Evolutionary conservation across 2,113 vertebrate genomes (phyloP).

Genomic region (Abramis brama): DNA sequence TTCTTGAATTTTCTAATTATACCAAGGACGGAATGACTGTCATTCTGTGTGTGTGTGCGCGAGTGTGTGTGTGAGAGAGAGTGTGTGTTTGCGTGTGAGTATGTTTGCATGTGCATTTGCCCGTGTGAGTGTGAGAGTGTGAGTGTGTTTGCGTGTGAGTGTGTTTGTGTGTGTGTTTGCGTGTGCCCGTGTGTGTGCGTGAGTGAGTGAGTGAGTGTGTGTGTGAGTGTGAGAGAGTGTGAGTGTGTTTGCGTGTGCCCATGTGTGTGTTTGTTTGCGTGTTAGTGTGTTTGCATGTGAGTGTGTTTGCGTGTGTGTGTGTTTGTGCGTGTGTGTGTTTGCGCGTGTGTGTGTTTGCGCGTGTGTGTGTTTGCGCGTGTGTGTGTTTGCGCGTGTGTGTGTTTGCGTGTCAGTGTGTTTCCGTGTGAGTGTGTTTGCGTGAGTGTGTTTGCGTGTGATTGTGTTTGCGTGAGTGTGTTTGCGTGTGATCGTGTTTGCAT

Average conservation of each 20-base stretch:
- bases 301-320: fast-evolving
- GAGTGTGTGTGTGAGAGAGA: fast-evolving
- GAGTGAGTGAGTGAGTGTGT: fast-evolving
- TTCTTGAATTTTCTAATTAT: conserved; percentile 68
- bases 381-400: no score
- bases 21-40: conserved; percentile 58
- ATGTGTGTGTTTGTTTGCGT: fast-evolving
- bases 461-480: no score
- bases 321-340: fast-evolving
- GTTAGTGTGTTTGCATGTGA: no score
- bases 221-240: no score
- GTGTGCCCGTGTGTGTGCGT: fast-evolving
- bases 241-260: fast-evolving
- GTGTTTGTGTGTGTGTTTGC: fast-evolving
- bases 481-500: fast-evolving
- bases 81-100: no score
- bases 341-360: fast-evolving
- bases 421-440: fast-evolving
- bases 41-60: background rate
- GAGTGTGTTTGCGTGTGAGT: no score
- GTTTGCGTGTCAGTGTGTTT: no score
- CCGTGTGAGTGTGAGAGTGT: no score
- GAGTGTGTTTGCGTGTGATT: no score
- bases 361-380: fast-evolving
- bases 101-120: no score